Evolutionary conservation across 2,888 invertebrate genomes (phyloP), one percentile per base, ranked within the genome.

Genomic region (Anaspis maculata): DNA sequence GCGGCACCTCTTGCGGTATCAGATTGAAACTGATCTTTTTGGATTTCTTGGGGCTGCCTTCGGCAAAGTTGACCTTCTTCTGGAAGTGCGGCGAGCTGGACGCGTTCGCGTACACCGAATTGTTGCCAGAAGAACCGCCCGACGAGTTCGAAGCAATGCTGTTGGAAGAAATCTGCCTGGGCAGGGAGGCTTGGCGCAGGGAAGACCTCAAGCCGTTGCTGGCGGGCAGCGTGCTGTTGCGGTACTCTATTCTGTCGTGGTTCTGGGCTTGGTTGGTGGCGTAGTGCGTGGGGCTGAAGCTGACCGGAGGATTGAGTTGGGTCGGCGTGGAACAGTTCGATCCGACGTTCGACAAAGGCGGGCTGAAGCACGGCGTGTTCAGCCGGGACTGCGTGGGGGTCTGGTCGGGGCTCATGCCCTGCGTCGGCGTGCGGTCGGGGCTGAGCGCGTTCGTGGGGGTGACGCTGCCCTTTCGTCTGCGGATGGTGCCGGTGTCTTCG

Each of bases 11-110:
- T 33, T 68, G 66, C 1, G 69, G 67, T 3, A 66, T 61, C 27
- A 79, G 56, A 59, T 76, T 78, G 48, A 81, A 80, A 3, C 75
- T 66, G 40, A 80, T 79, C 56, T 80, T 81, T 47, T 80, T 80
- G 3, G 54, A 61, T 24, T 66, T 69, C 46, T 75, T 74, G 3
- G 71, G 71, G 31, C 68, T 65, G 2, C 23, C 19, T 27, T 78
- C 79, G 26, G 74, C 76, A 39, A 78, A 79, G 41, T 72, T 77
- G 0, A 77, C 78, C 52, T 77, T 70, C 28, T 75, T 66, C 49
- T 74, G 74, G 2, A 62, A 48, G 42, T 72, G 67, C 0, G 70
- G 70, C 30, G 71, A 62, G 2, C 75, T 52, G 48, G 77, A 76
- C 48, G 77, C 76, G 2, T 69, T 71, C 7, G 76, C 58, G 1